phyloP scores from a whole-genome alignment of 2,888 invertebrate species.

The Anthophora plumipes region DNA sequence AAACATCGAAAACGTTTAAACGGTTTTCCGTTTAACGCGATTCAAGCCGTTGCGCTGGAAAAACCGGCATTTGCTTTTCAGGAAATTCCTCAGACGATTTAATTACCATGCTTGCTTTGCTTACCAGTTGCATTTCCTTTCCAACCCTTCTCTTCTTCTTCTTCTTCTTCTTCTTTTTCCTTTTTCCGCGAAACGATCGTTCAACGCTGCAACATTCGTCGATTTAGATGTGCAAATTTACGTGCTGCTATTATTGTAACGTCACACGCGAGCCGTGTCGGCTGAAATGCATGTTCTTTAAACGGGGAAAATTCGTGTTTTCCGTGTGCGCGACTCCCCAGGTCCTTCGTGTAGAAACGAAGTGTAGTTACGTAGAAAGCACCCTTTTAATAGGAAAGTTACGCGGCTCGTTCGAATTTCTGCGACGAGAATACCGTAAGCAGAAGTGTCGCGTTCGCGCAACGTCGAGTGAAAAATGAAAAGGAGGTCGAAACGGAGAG shows the following conservation, averaged over 20 bases:
- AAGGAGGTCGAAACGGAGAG: conserved; percentile 1
- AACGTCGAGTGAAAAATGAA: neutral
- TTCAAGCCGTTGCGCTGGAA: conserved; percentile 16
- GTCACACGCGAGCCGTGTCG: conserved; percentile 10
- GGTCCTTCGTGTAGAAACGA: neutral
- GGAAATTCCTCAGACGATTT: conserved; percentile 7
- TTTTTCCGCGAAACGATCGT: neutral
- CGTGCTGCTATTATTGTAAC: neutral
- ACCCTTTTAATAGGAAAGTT: conserved; percentile 1
- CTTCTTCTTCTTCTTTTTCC: neutral
- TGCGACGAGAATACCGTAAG: neutral
- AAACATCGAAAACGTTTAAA: conserved; percentile 57
- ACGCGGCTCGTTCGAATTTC: neutral
- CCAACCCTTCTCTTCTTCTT: neutral
- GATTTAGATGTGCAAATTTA: conserved; percentile 22
- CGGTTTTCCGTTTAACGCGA: conserved; percentile 26
- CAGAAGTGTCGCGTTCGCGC: neutral
- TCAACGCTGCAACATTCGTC: too few species aligned
- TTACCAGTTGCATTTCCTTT: neutral
- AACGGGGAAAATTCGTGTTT: conserved; percentile 31
- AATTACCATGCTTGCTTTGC: conserved; percentile 19
- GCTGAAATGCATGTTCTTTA: conserved; percentile 12
- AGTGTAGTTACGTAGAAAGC: neutral
- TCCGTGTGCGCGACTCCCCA: neutral
- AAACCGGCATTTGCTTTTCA: conserved; percentile 28